phyloP scores from a whole-genome alignment of 2,797 vertebrate species.

The Alectoris magna region DNA sequence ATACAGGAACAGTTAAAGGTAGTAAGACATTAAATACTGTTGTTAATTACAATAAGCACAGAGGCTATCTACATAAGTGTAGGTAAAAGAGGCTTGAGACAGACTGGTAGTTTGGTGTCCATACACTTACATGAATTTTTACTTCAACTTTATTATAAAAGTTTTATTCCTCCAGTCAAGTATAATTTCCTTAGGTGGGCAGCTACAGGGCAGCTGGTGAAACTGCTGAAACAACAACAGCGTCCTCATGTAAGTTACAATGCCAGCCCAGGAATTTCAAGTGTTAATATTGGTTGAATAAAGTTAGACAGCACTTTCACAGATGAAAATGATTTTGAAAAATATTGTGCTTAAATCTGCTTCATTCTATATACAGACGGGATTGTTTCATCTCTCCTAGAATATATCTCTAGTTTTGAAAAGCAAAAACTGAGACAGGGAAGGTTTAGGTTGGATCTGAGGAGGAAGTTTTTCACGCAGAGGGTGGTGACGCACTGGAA shows the following conservation, averaged over 20 bases:
- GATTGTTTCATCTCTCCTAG: neutral
- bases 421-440: neutral
- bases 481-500: too few relatives aligned
- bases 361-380: neutral
- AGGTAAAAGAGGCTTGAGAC: neutral
- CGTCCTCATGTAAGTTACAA: neutral
- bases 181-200: neutral
- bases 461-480: too few relatives aligned
- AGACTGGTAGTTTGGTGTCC: neutral
- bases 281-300: neutral
- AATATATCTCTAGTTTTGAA: neutral
- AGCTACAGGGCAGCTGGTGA: neutral
- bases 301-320: neutral
- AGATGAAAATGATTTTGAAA: neutral
- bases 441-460: too few relatives aligned
- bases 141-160: neutral
- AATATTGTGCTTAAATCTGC: rapidly evolving
- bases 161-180: rapidly evolving
- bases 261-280: neutral
- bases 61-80: neutral
- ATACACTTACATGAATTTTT: neutral
- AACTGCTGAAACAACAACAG: neutral
- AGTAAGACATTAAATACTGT: neutral
- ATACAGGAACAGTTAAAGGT: neutral
- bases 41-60: neutral